Evolutionary conservation across 2,888 invertebrate genomes (phyloP), one percentile per base, ranked within the genome.

Genomic region (Perizoma affinitatum): DNA sequence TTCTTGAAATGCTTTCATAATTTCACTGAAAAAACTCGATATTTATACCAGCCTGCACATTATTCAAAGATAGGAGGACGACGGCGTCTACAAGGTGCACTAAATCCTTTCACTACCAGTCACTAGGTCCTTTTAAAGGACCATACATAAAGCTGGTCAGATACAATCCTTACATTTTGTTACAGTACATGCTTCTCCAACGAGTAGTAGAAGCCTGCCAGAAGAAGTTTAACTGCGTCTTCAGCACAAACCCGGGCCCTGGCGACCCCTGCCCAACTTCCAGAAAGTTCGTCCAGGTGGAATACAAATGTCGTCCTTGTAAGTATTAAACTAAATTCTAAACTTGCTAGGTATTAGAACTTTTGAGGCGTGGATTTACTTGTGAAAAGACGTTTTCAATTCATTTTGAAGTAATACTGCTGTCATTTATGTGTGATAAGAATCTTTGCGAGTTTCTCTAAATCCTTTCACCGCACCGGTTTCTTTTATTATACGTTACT

Each of bases 161-260:
- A 22, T 22, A 22, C 22, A 22, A 22, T 22, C 22, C 22, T 22
- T 2, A 22, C 35, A 6, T 34, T 67, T 65, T 68, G 61, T 72
- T 76, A 54, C 93, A 97, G 97, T 97, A 97, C 87, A 95, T 96
- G 74, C 93, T 97, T 85, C 95, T 98, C 79, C 97, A 98, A 96
- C 96, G 96, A 63, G 97, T 98, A 71, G 96, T 98, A 75, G 97
- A 97, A 81, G 95, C 96, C 48, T 99, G 99, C 88, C 97, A 98
- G 90, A 98, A 98, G 93, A 97, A 97, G 86, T 94, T 96, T 41
- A 96, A 96, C 76, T 99, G 99, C 93, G 96, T 96, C 82, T 96
- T 99, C 86, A 95, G 96, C 83, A 97, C 97, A n/a, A 95, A 95
- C 82, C 96, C 96, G 51, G 97, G 97, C 74, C 95, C 96, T 34